These are phyloP conservation scores for Clivina fossor DNA, from an alignment of 2,888 invertebrate species.

Conservation along the genomic window DNA sequence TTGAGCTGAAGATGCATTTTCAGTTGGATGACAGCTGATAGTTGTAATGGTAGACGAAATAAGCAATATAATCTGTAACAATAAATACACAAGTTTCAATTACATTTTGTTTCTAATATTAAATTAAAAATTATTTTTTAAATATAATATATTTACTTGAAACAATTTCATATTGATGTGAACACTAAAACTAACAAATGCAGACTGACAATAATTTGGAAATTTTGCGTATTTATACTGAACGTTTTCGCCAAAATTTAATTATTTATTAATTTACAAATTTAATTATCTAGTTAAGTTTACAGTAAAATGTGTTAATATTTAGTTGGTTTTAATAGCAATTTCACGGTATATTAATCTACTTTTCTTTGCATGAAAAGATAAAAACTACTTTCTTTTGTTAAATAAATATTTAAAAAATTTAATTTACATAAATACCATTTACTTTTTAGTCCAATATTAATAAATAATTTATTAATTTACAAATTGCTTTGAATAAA, in stretches of 20 bases:
- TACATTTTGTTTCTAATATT: background rate
- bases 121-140: background rate
- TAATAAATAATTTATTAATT: too few relatives aligned
- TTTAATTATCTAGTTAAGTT: too few relatives aligned
- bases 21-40: conserved; percentile 10
- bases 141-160: conserved; percentile 3
- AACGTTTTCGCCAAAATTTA: conserved; percentile 3
- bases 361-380: too few relatives aligned
- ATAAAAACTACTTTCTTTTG: too few relatives aligned
- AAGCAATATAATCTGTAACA: conserved; percentile 7
- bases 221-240: conserved; percentile 16
- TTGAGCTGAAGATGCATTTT: background rate
- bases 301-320: too few relatives aligned
- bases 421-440: too few relatives aligned
- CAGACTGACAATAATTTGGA: background rate
- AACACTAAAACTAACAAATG: conserved; percentile 1
- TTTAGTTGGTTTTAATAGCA: too few relatives aligned
- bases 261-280: too few relatives aligned
- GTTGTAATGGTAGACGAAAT: conserved; percentile 8
- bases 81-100: background rate
- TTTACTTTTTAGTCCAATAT: too few relatives aligned
- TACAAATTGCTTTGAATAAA: too few relatives aligned
- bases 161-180: conserved; percentile 18
- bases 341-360: too few relatives aligned
- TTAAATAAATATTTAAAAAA: too few relatives aligned